phyloP scores from a whole-genome alignment of 1,140 invertebrate genomes.

The Drosophila persimilis region DNA sequence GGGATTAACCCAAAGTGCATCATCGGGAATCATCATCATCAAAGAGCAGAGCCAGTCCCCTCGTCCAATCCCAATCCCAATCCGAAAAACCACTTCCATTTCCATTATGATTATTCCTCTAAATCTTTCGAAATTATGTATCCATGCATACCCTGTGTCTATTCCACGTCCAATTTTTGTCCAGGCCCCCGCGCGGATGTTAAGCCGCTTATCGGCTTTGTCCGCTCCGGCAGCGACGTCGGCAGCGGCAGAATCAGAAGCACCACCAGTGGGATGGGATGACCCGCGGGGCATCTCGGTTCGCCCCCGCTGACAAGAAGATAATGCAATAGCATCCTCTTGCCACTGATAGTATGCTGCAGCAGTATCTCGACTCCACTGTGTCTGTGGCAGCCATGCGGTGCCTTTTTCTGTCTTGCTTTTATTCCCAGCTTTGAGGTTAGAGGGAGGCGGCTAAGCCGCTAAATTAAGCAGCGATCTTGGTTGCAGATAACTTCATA shows the following conservation, averaged over 20 bases:
- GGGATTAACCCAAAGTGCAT: conserved; percentile 40
- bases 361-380: too few species aligned
- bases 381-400: too few species aligned
- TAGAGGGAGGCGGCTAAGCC: too few species aligned
- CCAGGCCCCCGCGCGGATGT: conserved; percentile 18
- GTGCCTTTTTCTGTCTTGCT: too few species aligned
- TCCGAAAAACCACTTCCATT: conserved; percentile 27
- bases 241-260: too few species aligned
- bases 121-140: conserved; percentile 48
- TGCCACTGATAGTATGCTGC: too few species aligned
- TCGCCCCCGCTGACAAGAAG: conserved; percentile 33
- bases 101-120: conserved; percentile 45
- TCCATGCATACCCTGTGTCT: conserved; percentile 13
- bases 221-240: conserved; percentile 2
- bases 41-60: conserved; percentile 9
- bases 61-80: conserved; percentile 12
- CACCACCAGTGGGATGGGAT: neutral
- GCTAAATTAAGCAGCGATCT: too few species aligned
- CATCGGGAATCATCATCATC: conserved; percentile 19
- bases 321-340: conserved; percentile 18
- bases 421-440: too few species aligned
- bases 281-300: conserved; percentile 30
- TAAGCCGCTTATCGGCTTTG: conserved; percentile 77
- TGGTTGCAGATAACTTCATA: too few species aligned
- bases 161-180: conserved; percentile 18